Conservation (phyloP, 2,888 invertebrate species). For the Drosophila sordidapex region DNA sequence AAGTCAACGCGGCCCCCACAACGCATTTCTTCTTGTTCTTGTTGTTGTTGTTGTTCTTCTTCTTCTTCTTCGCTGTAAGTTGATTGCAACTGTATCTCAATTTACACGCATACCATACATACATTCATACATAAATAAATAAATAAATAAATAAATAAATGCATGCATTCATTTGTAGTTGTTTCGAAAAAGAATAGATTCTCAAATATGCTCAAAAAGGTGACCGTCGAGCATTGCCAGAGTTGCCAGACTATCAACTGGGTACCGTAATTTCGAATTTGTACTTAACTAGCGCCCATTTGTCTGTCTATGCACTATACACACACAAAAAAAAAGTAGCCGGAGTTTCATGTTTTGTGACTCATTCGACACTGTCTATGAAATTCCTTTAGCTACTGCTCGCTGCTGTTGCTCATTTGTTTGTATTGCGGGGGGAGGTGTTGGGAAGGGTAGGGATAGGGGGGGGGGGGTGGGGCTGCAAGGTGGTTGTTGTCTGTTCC, state of each 20-base stretch:
- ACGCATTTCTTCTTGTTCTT: conserved; percentile 8
- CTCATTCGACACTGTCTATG: conserved; percentile 8
- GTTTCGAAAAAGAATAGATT: neutral
- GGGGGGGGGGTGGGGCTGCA: neutral
- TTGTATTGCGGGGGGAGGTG: neutral
- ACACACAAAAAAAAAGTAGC: too few species aligned
- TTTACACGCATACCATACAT: neutral
- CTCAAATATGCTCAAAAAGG: neutral
- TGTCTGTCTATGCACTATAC: conserved; percentile 13
- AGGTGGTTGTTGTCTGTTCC: too few species aligned
- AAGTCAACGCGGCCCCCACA: conserved; percentile 29
- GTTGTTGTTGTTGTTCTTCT: neutral
- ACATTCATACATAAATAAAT: neutral
- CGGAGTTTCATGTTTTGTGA: conserved; percentile 9
- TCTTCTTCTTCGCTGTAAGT: neutral
- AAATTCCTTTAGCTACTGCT: conserved; percentile 11
- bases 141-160: neutral
- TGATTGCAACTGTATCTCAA: conserved; percentile 25
- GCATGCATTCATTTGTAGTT: neutral
- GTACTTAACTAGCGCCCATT: conserved; percentile 10
- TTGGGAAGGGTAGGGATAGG: neutral
- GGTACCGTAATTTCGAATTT: neutral
- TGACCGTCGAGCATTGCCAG: neutral
- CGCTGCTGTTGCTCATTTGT: neutral
- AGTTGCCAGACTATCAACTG: neutral